These are phyloP conservation scores for Ectobius pallidus DNA, from an alignment of 2,888 invertebrate species.

Conservation along the genomic window DNA sequence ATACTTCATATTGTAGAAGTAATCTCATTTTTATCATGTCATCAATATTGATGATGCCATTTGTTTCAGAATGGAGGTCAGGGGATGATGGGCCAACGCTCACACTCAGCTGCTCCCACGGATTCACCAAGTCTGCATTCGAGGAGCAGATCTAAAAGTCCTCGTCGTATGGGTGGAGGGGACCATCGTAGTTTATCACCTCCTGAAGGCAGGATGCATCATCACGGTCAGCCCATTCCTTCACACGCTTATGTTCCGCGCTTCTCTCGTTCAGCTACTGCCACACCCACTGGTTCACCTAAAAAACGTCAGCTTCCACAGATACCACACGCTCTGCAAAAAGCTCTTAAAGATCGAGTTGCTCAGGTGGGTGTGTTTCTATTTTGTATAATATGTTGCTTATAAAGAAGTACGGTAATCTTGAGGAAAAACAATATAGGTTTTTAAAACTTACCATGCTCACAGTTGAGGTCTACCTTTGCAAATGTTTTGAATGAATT, in stretches of 20 bases:
- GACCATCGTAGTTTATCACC: conserved; percentile 82
- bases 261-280: conserved; percentile 86
- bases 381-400: neutral
- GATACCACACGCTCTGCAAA: conserved; percentile 76
- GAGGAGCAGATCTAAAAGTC: conserved; percentile 80
- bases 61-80: conserved; percentile 56
- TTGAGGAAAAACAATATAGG: no score
- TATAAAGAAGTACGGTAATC: no score
- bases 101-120: conserved; percentile 85
- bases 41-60: no score
- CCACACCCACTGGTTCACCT: conserved; percentile 92
- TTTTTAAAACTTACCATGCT: no score
- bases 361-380: conserved; percentile 56
- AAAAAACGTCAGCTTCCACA: conserved; percentile 96
- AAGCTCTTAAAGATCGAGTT: conserved; percentile 73
- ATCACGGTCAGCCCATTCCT: conserved; percentile 51
- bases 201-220: conserved; percentile 64
- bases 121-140: conserved; percentile 64
- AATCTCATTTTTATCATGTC: no score
- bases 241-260: conserved; percentile 67
- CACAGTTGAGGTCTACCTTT: no score
- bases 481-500: no score
- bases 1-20: no score
- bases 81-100: conserved; percentile 68
- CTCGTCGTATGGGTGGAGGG: conserved; percentile 60